phyloP scores from a whole-genome alignment of 2,113 vertebrate genomes.

The Amblyornis subalaris region DNA sequence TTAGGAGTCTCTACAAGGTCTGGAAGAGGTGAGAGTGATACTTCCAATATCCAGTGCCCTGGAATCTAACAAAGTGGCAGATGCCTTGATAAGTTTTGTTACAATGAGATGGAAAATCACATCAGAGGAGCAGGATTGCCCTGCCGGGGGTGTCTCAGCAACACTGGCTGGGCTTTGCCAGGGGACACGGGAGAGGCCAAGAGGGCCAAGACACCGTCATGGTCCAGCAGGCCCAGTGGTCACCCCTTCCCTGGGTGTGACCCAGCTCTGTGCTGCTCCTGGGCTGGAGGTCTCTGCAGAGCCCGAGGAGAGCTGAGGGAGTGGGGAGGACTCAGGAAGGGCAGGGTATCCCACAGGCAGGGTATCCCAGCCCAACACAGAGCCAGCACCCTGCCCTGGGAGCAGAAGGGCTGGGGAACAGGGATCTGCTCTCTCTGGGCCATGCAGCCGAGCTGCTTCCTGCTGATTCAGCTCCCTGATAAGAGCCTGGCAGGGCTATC shows the following conservation, averaged over 20 bases:
- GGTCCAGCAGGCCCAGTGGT: neutral
- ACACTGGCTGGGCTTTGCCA: fast-evolving
- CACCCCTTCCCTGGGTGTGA: neutral
- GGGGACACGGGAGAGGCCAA: neutral
- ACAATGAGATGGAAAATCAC: neutral
- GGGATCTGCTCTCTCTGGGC: neutral
- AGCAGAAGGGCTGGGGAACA: fast-evolving
- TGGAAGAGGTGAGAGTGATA: neutral
- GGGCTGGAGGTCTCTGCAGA: neutral
- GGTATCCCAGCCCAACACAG: neutral
- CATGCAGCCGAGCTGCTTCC: fast-evolving
- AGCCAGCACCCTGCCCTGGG: neutral
- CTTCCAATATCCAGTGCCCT: neutral
- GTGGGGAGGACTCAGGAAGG: neutral
- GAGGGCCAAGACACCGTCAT: fast-evolving
- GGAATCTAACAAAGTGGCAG: neutral
- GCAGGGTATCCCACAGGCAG: neutral
- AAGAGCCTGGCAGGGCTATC: neutral
- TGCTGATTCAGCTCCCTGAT: neutral
- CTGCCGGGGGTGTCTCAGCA: neutral
- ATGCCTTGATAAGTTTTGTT: neutral
- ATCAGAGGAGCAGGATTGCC: neutral
- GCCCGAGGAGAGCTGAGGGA: fast-evolving
- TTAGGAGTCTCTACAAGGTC: neutral
- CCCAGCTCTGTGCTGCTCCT: neutral